These are phyloP conservation scores for Gavia stellata DNA, from an alignment of 2,113 vertebrate genomes.

Conservation along the genomic window DNA sequence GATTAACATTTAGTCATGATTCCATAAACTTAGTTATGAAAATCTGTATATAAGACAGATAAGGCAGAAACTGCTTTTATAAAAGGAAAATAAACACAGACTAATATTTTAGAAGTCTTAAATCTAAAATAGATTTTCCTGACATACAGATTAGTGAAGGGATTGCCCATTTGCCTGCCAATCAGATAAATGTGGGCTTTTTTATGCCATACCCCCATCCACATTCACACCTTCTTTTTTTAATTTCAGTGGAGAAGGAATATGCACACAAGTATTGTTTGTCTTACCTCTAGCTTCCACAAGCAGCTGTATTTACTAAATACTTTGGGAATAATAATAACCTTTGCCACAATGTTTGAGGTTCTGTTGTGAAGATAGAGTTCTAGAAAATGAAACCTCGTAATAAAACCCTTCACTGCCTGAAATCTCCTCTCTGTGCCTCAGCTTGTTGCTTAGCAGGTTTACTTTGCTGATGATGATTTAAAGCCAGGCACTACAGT, in stretches of 20 bases:
- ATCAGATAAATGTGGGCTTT: neutral
- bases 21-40: neutral
- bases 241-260: neutral
- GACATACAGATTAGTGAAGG: neutral
- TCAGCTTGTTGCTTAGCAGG: neutral
- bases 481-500: neutral
- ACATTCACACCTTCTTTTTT: neutral
- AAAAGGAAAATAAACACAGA: neutral
- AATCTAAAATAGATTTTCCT: neutral
- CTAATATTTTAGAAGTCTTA: neutral
- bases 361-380: neutral
- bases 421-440: neutral
- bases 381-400: neutral
- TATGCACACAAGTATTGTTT: neutral
- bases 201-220: rapidly evolving
- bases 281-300: neutral
- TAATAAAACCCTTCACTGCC: neutral
- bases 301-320: neutral
- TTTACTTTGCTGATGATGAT: neutral
- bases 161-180: neutral
- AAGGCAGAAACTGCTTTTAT: neutral
- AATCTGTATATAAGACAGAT: neutral
- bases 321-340: neutral
- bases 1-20: neutral
- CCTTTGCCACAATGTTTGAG: neutral